A percentile compares a stretch with the other conserved stretches of the same genome.
These are phyloP conservation scores for Stenoptilia bipunctidactyla DNA, from an alignment of 2,888 invertebrate genomes.

Conservation along the genomic window DNA sequence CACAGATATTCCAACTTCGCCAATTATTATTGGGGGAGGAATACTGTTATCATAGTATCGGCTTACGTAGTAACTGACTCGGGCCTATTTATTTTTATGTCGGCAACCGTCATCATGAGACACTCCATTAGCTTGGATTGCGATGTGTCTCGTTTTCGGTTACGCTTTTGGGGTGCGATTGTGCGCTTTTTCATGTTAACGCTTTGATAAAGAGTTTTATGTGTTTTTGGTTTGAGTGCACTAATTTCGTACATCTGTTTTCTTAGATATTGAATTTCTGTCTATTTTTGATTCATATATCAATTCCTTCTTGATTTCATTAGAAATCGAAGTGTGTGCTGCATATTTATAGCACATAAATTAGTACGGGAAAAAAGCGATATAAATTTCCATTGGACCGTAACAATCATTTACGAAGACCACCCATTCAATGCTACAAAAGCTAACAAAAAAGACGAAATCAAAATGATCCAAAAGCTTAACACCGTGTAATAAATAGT, in stretches of 20 bases:
- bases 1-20: conserved; percentile 57
- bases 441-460: too few species aligned
- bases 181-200: conserved; percentile 24
- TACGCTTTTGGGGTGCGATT: conserved; percentile 61
- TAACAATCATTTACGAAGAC: too few species aligned
- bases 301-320: too few species aligned
- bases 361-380: too few species aligned
- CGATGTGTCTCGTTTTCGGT: conserved; percentile 65
- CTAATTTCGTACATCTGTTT: not conserved
- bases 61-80: conserved; percentile 71
- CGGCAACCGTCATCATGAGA: conserved; percentile 71
- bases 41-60: conserved; percentile 71
- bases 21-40: conserved; percentile 58
- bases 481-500: too few species aligned
- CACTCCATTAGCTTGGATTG: conserved; percentile 72
- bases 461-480: not conserved
- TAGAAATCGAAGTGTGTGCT: too few species aligned
- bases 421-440: too few species aligned
- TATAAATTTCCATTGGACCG: too few species aligned
- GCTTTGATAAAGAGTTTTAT: conserved; percentile 31
- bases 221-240: not conserved
- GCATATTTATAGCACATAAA: too few species aligned
- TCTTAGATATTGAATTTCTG: not conserved
- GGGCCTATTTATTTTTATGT: conserved; percentile 72
- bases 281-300: too few species aligned